Base-by-base conservation (phyloP, 1,140 invertebrate genomes). In the Hetaerina americana region DNA sequence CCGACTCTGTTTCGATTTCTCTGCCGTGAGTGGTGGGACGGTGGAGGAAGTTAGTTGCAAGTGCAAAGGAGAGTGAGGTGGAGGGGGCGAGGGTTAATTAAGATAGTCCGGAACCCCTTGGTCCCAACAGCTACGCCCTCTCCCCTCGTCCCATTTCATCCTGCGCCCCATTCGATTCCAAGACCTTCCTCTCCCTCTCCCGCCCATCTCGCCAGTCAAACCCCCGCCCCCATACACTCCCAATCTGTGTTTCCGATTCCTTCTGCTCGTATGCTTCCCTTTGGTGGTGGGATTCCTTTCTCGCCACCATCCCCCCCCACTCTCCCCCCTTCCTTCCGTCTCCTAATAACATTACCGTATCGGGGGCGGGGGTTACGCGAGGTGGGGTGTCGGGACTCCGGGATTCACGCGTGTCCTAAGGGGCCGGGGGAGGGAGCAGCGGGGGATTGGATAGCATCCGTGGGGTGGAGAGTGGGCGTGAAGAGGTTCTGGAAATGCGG, bases 341-440 rank as follows among this genome's bases (percentile, higher is more conserved):
- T 57, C 40, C 40, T 57, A 57, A 57, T 57, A 57, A 57, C 40
- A 57, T 57, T 57, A 57, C n/a, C n/a, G n/a, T n/a, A n/a, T n/a
- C n/a, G n/a, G n/a, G 40, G 40, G 40, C 10, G 40, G 40, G 31
- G 31, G 18, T 40, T 40, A 18, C 6, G 31, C 6, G 31, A 40
- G 18, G 31, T 6, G 31, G 18, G 31, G 31, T 6, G 31, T n/a
- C n/a, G n/a, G n/a, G n/a, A n/a, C n/a, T n/a, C n/a, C n/a, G n/a
- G n/a, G n/a, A n/a, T n/a, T n/a, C n/a, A n/a, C n/a, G n/a, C n/a
- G n/a, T n/a, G n/a, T n/a, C n/a, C n/a, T n/a, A n/a, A 40, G 31
- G 31, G 18, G 31, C 6, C 6, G 31, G 18, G 31, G 31, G 18
- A 18, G 31, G 31, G 40, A n/a, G 40, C 40, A n/a, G 15, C 40